Evolutionary conservation across 2,797 vertebrate genomes (phyloP), one percentile per base, ranked within the genome.

Genomic region (Cyprinodon diabolis): DNA sequence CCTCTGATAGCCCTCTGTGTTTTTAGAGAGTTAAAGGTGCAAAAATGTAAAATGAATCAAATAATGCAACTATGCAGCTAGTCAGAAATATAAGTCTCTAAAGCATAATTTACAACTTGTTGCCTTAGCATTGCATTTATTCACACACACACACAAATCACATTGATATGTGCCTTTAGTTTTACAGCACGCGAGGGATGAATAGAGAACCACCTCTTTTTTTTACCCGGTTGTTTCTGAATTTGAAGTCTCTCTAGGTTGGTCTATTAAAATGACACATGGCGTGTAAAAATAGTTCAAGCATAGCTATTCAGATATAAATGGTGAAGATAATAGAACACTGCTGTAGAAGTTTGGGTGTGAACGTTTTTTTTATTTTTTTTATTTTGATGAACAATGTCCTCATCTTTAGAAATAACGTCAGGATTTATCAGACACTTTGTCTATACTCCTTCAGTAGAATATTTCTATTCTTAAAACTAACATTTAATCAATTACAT

Each of bases 21-120:
- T 94, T 95, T 94, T 86, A 85, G 84, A 91, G 92, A 95, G 95
- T 95, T 95, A 92, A 91, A 93, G 89, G 93, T 95, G 95, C 92
- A 93, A 95, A 94, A 94, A 94, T 90, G 85, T 89, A 89, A 94
- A 95, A 94, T 89, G 85, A 92, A 89, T 94, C 91, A 92, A 94
- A 94, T 91, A 92, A 91, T 93, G 90, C 91, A 91, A 93, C 91
- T 91, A 90, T 91, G 92, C 89, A 85, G 74, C 88, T 80, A 79
- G 82, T 92, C 91, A 91, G 89, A 91, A 92, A 93, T 93, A 94
- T 94, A 93, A 91, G 90, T 93, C 94, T 93, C 92, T 66, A 57
- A 91, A 90, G 94, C 66, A 77, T 91, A 90, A 94, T 94, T 95
- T 94, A 93, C 86, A 92, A 90, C 92, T 92, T 91, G 91, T 91